Evolutionary conservation across 2,113 vertebrate species (phyloP).

Genomic region (Empidonax traillii): DNA sequence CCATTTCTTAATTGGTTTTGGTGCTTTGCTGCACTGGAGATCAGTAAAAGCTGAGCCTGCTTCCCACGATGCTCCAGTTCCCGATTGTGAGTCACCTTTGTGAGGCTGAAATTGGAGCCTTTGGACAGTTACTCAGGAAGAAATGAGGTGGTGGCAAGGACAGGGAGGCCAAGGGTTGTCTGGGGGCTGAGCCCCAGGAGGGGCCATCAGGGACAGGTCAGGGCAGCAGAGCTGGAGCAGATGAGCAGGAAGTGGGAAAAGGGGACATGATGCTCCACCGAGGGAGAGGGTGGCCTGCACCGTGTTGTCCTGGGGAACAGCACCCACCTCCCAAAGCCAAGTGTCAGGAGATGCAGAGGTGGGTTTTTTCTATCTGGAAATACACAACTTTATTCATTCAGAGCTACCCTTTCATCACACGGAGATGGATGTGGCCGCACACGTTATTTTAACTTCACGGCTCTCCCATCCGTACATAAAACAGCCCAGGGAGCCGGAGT

Average conservation of each 20-base stretch:
- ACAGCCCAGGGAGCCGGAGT: conserved; percentile 7
- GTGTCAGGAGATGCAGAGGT: neutral
- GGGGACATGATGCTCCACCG: neutral
- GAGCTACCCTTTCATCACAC: neutral
- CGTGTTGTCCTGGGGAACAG: neutral
- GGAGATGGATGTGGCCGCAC: neutral
- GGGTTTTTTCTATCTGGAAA: neutral
- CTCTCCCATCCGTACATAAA: conserved; percentile 57
- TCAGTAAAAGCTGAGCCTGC: neutral
- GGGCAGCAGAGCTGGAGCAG: neutral
- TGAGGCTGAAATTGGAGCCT: neutral
- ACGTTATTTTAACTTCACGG: conserved; percentile 6
- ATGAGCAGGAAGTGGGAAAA: rapidly evolving
- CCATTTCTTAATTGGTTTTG: neutral
- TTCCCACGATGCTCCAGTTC: neutral
- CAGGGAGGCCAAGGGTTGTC: neutral
- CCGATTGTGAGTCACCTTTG: neutral
- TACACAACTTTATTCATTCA: neutral
- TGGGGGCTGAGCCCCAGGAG: neutral
- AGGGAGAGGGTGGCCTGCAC: neutral
- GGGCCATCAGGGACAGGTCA: neutral
- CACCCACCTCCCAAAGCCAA: neutral
- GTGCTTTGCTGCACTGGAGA: neutral
- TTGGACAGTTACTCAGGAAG: neutral
- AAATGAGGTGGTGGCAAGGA: neutral